Evolutionary conservation across 2,888 invertebrate species (phyloP), one percentile per base, ranked within the genome.

Genomic region (Smittia aterrima): DNA sequence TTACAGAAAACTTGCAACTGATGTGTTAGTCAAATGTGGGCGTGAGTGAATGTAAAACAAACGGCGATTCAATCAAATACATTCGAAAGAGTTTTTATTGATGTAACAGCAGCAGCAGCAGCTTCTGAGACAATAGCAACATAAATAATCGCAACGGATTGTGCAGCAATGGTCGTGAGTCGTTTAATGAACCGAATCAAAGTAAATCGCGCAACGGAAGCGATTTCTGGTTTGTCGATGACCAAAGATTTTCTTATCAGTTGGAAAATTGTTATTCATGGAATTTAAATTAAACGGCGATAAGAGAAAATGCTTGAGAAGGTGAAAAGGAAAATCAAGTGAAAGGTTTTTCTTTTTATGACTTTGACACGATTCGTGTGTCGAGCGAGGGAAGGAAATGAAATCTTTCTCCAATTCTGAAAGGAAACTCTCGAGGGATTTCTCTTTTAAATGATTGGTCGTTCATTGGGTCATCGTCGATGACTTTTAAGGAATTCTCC

Each of bases 191-290:
- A 32, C 32, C 32, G n/a, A n/a, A 6, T 32, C 32, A 3, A n/a
- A n/a, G n/a, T n/a, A 6, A 32, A 32, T 32, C 4, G 32, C 32
- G 32, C 32, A 32, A 32, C 32, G 32, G 32, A 32, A 32, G 32
- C 32, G 32, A 32, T 32, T 32, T 32, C 32, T 32, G 9, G 9
- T 6, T 32, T 32, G 32, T 32, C 32, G 32, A n/a, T 32, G 32
- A 9, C 9, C 32, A 32, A 9, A 32, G 32, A 9, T 3, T 20
- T 9, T 6, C 20, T 58, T 58, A 58, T 58, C 58, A 22, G 18
- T 6, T 58, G 58, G 16, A n/a, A n/a, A 58, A 58, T 58, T 58
- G 58, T 22, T 58, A 58, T 58, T 58, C 58, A 58, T 58, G 58
- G 58, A 66, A 66, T 66, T 66, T 27, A 25, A 66, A 66, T 6